A percentile compares a stretch with the other conserved stretches of the same genome.
Evolutionary conservation across 92 coral and sea anemone genomes (phyloP).

Genomic region (Hydrozoanthus gracilis): DNA sequence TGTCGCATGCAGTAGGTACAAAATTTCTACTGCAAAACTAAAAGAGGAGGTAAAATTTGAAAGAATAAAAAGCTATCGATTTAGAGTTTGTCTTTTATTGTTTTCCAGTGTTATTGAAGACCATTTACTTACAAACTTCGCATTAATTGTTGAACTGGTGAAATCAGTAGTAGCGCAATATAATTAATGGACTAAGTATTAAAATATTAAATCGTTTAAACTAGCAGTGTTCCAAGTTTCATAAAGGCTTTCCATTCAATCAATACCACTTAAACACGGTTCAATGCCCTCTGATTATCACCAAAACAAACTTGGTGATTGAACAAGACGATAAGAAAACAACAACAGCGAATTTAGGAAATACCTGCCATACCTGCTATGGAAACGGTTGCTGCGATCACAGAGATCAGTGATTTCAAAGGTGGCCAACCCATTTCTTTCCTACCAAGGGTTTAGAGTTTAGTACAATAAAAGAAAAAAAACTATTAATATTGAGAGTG

Average conservation of each 20-base stretch:
- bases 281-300: neutral
- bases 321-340: neutral
- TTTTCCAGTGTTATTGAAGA: no score
- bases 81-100: no score
- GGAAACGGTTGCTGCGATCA: neutral
- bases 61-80: no score
- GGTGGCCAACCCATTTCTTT: neutral
- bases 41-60: no score
- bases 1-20: no score
- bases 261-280: neutral
- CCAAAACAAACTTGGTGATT: slow-evolving; percentile 6
- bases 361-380: slow-evolving; percentile 41
- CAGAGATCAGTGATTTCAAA: neutral
- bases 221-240: neutral
- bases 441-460: neutral
- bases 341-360: neutral
- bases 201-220: neutral
- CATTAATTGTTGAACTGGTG: no score
- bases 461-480: neutral
- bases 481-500: neutral
- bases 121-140: no score
- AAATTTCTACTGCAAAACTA: no score
- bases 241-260: neutral
- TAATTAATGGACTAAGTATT: no score
- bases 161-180: no score